Conservation (phyloP, 2,888 invertebrate genomes). For the Eupithecia exiguata region DNA sequence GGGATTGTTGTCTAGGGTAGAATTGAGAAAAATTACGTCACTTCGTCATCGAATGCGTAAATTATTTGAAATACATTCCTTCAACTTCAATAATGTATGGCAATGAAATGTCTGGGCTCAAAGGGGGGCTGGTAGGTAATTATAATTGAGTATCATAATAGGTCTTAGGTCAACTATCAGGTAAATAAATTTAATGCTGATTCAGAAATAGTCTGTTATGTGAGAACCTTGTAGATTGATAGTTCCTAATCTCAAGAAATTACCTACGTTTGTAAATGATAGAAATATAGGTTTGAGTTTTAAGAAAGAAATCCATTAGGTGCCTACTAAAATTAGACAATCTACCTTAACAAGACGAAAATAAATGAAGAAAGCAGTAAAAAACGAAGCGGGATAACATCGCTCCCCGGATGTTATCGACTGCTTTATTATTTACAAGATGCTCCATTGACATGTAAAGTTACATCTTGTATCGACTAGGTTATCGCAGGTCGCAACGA, state of each 20-base stretch:
- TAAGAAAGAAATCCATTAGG: background rate
- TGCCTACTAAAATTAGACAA: background rate
- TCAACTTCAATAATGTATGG: too few relatives aligned
- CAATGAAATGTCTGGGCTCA: too few relatives aligned
- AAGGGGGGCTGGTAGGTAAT: too few relatives aligned
- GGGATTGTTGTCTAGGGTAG: too few relatives aligned
- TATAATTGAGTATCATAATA: background rate
- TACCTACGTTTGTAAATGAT: background rate
- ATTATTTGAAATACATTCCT: too few relatives aligned
- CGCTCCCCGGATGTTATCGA: conserved; percentile 33
- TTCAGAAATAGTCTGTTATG: background rate
- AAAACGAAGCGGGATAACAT: conserved; percentile 23
- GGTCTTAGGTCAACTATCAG: background rate
- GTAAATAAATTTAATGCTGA: too few relatives aligned
- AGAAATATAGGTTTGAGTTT: background rate
- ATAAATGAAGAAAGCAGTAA: background rate
- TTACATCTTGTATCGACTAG: conserved; percentile 40
- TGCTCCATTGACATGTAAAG: conserved; percentile 54
- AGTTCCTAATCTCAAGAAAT: background rate
- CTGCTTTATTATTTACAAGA: conserved; percentile 39
- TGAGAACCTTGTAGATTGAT: background rate
- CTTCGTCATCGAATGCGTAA: too few relatives aligned
- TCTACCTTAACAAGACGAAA: background rate
- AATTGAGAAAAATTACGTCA: too few relatives aligned
- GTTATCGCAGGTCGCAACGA: conserved; percentile 59